These are phyloP conservation scores for Callorhinus ursinus DNA, from an alignment of 2,113 vertebrate genomes.

Conservation along the genomic window DNA sequence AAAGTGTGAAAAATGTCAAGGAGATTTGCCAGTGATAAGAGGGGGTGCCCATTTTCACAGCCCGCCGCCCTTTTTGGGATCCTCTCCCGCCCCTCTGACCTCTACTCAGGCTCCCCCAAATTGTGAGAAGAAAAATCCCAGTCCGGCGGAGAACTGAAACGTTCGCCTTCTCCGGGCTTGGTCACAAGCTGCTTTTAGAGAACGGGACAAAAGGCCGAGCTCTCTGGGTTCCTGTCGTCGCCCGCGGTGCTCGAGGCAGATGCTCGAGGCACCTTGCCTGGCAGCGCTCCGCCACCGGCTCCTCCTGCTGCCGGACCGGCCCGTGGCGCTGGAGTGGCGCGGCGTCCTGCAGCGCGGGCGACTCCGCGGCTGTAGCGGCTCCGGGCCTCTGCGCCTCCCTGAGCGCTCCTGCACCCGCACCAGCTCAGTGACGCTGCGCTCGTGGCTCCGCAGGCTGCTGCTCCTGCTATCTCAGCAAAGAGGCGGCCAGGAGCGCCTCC, in stretches of 20 bases:
- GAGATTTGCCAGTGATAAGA: slow-evolving; percentile 56
- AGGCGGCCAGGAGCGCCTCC: slow-evolving; percentile 58
- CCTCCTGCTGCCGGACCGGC: neutral
- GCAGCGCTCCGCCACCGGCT: neutral
- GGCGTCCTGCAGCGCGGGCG: slow-evolving; percentile 39
- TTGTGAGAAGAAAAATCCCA: slow-evolving; percentile 19
- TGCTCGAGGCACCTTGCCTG: neutral
- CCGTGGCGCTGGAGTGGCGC: neutral
- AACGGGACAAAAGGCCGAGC: neutral
- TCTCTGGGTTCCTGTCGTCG: neutral
- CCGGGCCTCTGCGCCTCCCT: neutral
- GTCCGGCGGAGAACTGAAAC: neutral
- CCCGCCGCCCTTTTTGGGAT: neutral
- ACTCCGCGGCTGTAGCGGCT: neutral
- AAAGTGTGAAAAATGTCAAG: slow-evolving; percentile 79
- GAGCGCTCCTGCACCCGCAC: slow-evolving; percentile 32
- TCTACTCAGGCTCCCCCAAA: slow-evolving; percentile 36
- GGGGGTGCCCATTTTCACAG: neutral
- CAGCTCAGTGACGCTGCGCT: slow-evolving; percentile 58
- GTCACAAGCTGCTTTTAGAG: neutral
- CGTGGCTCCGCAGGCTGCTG: slow-evolving; percentile 60
- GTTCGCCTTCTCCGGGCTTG: neutral
- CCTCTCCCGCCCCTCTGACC: slow-evolving; percentile 43
- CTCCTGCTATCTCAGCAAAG: slow-evolving; percentile 69
- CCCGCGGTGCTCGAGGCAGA: neutral